Evolutionary conservation across 1,140 invertebrate species (phyloP).

Genomic region (Amyelois transitella): DNA sequence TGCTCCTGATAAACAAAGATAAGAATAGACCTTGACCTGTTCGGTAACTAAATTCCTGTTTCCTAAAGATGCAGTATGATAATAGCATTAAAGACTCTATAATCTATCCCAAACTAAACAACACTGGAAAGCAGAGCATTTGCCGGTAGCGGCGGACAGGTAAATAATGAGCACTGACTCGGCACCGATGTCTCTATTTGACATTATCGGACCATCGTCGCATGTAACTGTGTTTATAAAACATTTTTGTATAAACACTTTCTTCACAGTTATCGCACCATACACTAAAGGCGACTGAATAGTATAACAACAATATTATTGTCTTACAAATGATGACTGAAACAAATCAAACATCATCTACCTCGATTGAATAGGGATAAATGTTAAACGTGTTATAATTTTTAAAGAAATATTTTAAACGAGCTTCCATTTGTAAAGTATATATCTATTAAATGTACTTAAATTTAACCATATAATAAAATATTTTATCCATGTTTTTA

Average conservation of each 20-base stretch:
- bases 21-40: constrained; percentile 38
- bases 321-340: not conserved
- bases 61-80: constrained; percentile 22
- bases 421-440: not conserved
- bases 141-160: constrained; percentile 9
- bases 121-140: not conserved
- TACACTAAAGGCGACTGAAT: not conserved
- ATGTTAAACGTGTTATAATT: not conserved
- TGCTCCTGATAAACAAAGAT: constrained; percentile 58
- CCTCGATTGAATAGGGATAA: not conserved
- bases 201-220: constrained; percentile 41
- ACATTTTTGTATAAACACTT: constrained; percentile 31
- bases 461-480: not conserved
- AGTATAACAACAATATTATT: not conserved
- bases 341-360: not conserved
- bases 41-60: constrained; percentile 25
- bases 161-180: constrained; percentile 25
- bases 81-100: constrained; percentile 12
- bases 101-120: not conserved
- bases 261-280: not conserved
- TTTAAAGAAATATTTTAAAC: not conserved
- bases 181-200: constrained; percentile 30
- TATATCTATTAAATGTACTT: not conserved
- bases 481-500: no score
- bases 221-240: constrained; percentile 63